These are phyloP conservation scores for Rhizomys pruinosus DNA, from an alignment of 2,113 vertebrate genomes.

Conservation along the genomic window DNA sequence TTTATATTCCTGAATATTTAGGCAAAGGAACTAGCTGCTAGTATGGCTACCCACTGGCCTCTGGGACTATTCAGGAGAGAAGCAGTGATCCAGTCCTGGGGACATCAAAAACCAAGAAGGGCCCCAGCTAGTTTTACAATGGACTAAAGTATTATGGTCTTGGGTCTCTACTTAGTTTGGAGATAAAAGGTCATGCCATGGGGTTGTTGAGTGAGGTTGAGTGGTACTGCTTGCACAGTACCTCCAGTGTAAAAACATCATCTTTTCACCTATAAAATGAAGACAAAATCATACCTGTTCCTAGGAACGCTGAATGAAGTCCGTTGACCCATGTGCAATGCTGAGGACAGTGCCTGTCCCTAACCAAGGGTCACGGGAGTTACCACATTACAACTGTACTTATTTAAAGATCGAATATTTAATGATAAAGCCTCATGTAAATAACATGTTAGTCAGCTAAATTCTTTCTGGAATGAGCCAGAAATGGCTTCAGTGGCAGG, in stretches of 20 bases:
- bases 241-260: neutral
- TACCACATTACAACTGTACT: neutral
- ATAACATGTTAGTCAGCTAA: slow-evolving; percentile 14
- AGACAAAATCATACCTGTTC: neutral
- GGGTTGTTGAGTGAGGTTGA: neutral
- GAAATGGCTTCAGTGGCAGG: neutral
- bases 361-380: neutral
- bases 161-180: neutral
- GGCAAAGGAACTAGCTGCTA: neutral
- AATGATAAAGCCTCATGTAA: slow-evolving; percentile 18
- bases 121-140: neutral
- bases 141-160: neutral
- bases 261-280: neutral
- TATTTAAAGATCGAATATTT: neutral
- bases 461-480: neutral
- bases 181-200: neutral
- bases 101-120: neutral
- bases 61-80: neutral
- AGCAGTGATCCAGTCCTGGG: neutral
- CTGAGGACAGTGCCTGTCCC: neutral
- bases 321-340: neutral
- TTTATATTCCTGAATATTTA: slow-evolving; percentile 45
- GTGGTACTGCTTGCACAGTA: neutral
- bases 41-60: neutral
- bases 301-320: neutral